Evolutionary conservation across 2,797 vertebrate genomes (phyloP).

Genomic region (Xiphorhynchus erythropygius): DNA sequence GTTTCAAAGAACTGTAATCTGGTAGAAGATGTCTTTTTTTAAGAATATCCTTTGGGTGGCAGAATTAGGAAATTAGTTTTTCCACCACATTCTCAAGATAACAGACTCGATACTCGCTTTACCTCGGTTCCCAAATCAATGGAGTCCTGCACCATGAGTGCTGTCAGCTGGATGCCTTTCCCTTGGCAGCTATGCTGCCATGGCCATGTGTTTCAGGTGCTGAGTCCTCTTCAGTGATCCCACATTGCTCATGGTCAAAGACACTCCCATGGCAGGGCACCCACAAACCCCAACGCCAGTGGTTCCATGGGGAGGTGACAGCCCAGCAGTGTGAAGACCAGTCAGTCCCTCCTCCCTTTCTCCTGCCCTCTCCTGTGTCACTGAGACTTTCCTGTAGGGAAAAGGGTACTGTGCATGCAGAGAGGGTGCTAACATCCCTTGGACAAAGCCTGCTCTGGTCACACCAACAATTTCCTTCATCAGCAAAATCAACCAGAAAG

Average conservation of each 20-base stretch:
- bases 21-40: not conserved
- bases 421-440: not conserved
- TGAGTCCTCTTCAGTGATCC: too few species aligned
- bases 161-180: not conserved
- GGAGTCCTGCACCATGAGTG: rapidly evolving
- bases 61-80: not conserved
- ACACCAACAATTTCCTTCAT: not conserved
- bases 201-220: rapidly evolving
- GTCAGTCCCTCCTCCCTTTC: not conserved
- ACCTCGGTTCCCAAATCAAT: not conserved
- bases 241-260: rapidly evolving
- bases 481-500: not conserved
- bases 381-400: not conserved
- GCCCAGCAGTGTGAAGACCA: rapidly evolving
- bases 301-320: not conserved
- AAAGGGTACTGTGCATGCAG: too few species aligned
- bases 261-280: rapidly evolving
- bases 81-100: not conserved
- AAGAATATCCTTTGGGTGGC: not conserved
- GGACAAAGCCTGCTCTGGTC: rapidly evolving
- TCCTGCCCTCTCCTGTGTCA: rapidly evolving
- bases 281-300: rapidly evolving
- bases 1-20: not conserved
- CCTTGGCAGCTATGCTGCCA: not conserved
- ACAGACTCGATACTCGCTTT: rapidly evolving